Percentiles rank a stretch among this genome's conserved stretches.
Conservation (phyloP, 2,113 vertebrate genomes). For the Suncus etruscus region DNA sequence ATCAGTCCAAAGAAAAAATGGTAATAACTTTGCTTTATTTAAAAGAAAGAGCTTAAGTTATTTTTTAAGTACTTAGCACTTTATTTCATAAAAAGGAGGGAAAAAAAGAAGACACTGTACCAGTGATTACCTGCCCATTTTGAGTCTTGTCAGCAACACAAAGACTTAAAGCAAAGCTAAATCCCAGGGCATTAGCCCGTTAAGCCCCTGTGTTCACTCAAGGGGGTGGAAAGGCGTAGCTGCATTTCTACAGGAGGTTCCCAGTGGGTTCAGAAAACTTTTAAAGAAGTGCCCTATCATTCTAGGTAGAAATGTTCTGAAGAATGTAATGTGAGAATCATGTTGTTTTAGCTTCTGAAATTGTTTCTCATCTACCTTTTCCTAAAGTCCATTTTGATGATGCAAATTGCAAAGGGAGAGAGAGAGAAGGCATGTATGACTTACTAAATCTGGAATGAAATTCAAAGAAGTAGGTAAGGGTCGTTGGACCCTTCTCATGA, state of each 20-base stretch:
- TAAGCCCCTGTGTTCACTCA: constrained; percentile 77
- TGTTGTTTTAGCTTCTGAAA: constrained; percentile 78
- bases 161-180: constrained; percentile 76
- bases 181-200: constrained; percentile 64
- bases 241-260: constrained; percentile 72
- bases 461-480: constrained; percentile 79
- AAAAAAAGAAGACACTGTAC: constrained; percentile 66
- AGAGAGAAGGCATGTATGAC: constrained; percentile 38
- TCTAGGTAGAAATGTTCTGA: constrained; percentile 62
- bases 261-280: constrained; percentile 68
- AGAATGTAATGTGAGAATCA: constrained; percentile 65
- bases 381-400: constrained; percentile 70
- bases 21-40: constrained; percentile 26
- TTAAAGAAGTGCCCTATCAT: constrained; percentile 74
- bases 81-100: constrained; percentile 66
- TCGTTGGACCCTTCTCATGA: constrained; percentile 84
- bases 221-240: constrained; percentile 67
- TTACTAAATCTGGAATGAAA: constrained; percentile 71
- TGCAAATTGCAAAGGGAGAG: constrained; percentile 57
- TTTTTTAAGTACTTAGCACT: constrained; percentile 43
- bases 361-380: constrained; percentile 71
- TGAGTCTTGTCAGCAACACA: constrained; percentile 71
- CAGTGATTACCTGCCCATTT: constrained; percentile 76
- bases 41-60: constrained; percentile 56
- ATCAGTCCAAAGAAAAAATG: constrained; percentile 45